Evolutionary conservation across 2,113 vertebrate species (phyloP).

Genomic region (Petroica traversi): DNA sequence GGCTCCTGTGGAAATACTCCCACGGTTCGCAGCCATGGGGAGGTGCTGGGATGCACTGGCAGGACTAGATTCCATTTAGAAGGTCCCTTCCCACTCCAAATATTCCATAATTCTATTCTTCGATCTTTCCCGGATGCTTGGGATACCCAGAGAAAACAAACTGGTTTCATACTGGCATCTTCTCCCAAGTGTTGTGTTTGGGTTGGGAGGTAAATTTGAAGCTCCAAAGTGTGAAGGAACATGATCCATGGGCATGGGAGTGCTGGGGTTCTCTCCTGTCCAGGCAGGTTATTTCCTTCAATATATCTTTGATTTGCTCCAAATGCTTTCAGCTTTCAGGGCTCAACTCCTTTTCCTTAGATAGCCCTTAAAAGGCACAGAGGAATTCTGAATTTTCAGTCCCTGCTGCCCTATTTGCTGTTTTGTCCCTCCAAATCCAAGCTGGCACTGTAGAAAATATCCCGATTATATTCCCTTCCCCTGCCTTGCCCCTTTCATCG

Average conservation of each 20-base stretch:
- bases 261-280: not conserved
- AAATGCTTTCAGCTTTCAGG: not conserved
- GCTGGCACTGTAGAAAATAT: not conserved
- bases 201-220: not conserved
- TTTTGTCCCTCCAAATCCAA: not conserved
- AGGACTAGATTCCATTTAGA: not conserved
- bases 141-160: not conserved
- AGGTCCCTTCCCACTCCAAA: not conserved
- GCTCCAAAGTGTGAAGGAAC: not conserved
- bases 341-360: not conserved
- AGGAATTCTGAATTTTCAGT: not conserved
- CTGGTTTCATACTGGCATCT: accelerated
- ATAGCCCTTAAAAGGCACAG: not conserved
- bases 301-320: not conserved
- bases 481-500: not conserved
- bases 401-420: not conserved
- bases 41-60: not conserved
- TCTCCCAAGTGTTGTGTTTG: not conserved
- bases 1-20: not conserved
- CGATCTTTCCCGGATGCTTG: not conserved
- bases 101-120: not conserved
- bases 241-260: not conserved
- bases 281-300: not conserved
- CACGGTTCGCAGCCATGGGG: accelerated
- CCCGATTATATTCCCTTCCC: not conserved